phyloP scores from a whole-genome alignment of 2,888 invertebrate genomes.

The Leptogaster cylindrica region DNA sequence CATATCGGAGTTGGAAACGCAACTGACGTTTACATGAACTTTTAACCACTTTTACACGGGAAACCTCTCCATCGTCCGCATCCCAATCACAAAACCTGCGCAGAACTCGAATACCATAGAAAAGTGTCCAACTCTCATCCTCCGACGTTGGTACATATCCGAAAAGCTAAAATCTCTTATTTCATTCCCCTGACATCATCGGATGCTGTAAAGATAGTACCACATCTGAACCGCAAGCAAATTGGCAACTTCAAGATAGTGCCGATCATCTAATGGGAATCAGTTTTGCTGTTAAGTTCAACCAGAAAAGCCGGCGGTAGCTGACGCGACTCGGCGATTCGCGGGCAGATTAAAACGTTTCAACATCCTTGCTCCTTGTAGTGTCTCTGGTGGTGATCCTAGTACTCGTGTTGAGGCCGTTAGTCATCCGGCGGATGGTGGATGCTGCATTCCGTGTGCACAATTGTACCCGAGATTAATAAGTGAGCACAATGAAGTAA shows the following conservation, averaged over 20 bases:
- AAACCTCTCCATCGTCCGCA: no score
- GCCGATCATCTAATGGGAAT: conserved; percentile 28
- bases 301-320: conserved; percentile 24
- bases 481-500: background rate
- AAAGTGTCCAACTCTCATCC: conserved; percentile 13
- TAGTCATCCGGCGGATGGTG: no score
- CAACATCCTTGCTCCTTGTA: background rate
- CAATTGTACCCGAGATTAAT: background rate
- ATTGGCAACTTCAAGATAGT: conserved; percentile 32
- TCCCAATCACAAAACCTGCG: conserved; percentile 27
- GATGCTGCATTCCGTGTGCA: no score
- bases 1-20: no score
- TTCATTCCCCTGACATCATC: conserved; percentile 28
- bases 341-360: conserved; percentile 4
- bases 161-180: conserved; percentile 29
- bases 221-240: conserved; percentile 35
- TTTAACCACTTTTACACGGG: background rate
- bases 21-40: conserved; percentile 12
- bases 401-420: no score
- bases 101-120: background rate
- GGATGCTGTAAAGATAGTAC: conserved; percentile 34
- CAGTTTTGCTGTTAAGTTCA: conserved; percentile 32
- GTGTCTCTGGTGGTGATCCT: no score
- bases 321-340: conserved; percentile 5
- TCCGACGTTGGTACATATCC: background rate